Conservation (phyloP, 1,140 invertebrate genomes). For the Micrasema longulum region DNA sequence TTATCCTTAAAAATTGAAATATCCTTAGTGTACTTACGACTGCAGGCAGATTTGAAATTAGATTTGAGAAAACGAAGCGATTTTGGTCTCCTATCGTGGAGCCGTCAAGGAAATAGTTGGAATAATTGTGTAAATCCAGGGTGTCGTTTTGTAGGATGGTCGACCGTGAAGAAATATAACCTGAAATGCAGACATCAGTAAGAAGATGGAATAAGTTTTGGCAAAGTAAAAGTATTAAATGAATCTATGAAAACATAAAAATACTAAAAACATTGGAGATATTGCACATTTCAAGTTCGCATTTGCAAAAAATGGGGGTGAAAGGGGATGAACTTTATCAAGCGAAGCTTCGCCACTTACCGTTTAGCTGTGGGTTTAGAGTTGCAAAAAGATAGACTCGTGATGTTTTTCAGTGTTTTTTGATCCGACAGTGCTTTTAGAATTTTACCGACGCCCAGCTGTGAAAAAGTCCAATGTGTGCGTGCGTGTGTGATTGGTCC, state of each 20-base stretch:
- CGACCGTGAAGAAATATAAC: constrained; percentile 40
- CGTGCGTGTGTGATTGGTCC: constrained; percentile 36
- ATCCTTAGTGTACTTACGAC: constrained; percentile 60
- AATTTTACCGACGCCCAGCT: constrained; percentile 47
- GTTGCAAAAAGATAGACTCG: constrained; percentile 4
- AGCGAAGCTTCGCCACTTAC: constrained; percentile 31
- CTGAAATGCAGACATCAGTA: constrained; percentile 32
- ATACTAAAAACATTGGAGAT: constrained; percentile 22
- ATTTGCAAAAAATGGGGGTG: constrained; percentile 33
- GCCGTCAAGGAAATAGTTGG: constrained; percentile 57
- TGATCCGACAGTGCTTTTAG: constrained; percentile 31
- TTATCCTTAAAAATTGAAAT: constrained; percentile 24
- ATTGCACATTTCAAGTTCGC: constrained; percentile 33
- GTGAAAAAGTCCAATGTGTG: constrained; percentile 42
- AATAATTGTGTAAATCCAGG: constrained; percentile 41
- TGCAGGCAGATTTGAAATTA: constrained; percentile 68
- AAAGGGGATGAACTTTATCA: constrained; percentile 27
- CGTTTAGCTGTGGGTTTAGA: constrained; percentile 9
- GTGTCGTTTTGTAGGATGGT: constrained; percentile 23
- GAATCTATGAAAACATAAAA: constrained; percentile 4
- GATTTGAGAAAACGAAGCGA: constrained; percentile 67
- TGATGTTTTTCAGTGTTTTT: constrained; percentile 21
- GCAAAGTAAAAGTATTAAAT: not conserved
- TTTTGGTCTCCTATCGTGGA: constrained; percentile 69
- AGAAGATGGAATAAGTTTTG: not conserved